Conservation (phyloP, 2,113 vertebrate genomes). For the Hystrix brachyura region DNA sequence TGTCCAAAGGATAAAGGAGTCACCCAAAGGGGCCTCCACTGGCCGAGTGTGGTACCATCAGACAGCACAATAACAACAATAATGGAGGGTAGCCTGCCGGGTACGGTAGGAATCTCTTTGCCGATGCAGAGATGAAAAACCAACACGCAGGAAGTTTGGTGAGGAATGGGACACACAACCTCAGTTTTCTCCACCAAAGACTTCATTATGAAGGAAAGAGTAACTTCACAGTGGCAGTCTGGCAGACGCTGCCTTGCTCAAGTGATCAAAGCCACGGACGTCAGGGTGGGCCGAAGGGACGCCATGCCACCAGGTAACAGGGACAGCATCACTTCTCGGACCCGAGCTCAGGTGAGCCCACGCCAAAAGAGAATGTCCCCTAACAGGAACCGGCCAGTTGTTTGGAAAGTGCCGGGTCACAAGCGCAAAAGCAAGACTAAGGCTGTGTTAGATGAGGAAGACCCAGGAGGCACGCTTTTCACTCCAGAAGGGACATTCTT, state of each 20-base stretch:
- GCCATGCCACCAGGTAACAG: not conserved
- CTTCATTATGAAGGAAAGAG: not conserved
- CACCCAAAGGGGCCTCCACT: not conserved
- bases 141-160: not conserved
- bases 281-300: not conserved
- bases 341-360: not conserved
- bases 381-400: not conserved
- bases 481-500: not conserved
- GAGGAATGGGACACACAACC: not conserved
- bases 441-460: not conserved
- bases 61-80: not conserved
- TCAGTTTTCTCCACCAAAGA: not conserved
- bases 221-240: not conserved
- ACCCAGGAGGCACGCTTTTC: not conserved
- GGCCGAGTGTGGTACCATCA: not conserved
- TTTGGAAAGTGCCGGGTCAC: not conserved
- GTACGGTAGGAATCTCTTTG: not conserved
- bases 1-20: not conserved
- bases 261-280: not conserved
- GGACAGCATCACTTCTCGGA: not conserved
- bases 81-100: not conserved
- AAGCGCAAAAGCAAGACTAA: slow-evolving; percentile 39
- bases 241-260: not conserved
- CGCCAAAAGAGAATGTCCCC: not conserved
- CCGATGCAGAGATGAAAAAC: not conserved